Conservation (phyloP, 2,888 invertebrate genomes). For the Crioceris asparagi region DNA sequence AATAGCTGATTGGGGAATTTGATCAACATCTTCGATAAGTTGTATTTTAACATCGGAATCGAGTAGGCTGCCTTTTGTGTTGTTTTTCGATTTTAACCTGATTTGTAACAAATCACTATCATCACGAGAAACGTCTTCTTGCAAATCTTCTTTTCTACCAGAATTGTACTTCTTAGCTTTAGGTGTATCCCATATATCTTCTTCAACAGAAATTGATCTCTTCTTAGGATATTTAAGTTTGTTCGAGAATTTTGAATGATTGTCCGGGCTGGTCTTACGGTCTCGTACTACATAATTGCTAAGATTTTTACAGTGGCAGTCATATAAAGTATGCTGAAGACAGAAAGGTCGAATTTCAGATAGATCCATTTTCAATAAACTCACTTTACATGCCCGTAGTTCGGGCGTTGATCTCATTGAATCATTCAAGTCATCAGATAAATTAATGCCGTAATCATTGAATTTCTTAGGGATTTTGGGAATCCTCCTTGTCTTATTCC, state of each 20-base stretch:
- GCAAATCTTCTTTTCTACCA: constrained; percentile 14
- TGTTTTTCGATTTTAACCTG: neutral
- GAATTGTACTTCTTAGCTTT: constrained; percentile 11
- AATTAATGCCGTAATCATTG: constrained; percentile 45
- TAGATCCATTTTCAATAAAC: constrained; percentile 18
- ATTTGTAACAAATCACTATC: neutral
- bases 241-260: constrained; percentile 4
- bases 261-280: no score
- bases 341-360: constrained; percentile 49
- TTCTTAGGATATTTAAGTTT: neutral
- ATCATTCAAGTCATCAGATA: no score
- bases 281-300: neutral
- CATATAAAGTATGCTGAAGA: constrained; percentile 53
- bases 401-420: no score
- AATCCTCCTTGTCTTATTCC: constrained; percentile 43
- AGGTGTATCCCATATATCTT: neutral
- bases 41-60: neutral
- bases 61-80: no score
- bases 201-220: constrained; percentile 10
- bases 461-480: constrained; percentile 51
- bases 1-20: neutral
- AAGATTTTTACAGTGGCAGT: constrained; percentile 52
- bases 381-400: constrained; percentile 16
- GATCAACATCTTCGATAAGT: neutral
- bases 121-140: neutral